A percentile compares a stretch with the other conserved stretches of the same genome.
Conservation (phyloP, 2,888 invertebrate genomes). For the Mimumesa dahlbomi region DNA sequence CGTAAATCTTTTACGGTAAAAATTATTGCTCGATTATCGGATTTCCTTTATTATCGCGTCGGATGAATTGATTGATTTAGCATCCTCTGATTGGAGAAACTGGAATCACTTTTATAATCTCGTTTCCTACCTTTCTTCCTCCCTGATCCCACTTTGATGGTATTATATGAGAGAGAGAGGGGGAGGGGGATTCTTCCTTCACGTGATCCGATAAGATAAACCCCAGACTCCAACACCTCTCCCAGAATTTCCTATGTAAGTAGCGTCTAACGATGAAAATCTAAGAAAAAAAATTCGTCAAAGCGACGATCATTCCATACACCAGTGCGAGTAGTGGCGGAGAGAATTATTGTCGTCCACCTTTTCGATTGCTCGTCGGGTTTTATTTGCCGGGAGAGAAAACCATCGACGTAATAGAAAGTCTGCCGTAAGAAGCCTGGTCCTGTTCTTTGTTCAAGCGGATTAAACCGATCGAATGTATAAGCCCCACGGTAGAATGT, state of each 20-base stretch:
- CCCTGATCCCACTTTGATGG: not conserved
- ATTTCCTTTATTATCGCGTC: not conserved
- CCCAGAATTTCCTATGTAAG: not conserved
- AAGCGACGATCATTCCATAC: too few species aligned
- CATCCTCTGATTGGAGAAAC: not conserved
- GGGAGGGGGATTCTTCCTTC: not conserved
- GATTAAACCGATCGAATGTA: not conserved
- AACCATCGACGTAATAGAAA: too few species aligned
- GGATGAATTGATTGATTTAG: conserved; percentile 1
- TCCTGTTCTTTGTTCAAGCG: not conserved
- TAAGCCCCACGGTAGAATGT: not conserved
- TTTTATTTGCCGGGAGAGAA: too few species aligned
- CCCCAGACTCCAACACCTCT: not conserved
- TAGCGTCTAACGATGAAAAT: not conserved
- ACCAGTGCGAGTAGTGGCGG: too few species aligned
- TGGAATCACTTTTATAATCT: conserved; percentile 6
- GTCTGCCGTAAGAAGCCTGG: too few species aligned
- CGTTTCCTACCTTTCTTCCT: not conserved
- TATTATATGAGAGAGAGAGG: too few species aligned
- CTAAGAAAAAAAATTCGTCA: too few species aligned
- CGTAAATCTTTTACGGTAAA: not conserved
- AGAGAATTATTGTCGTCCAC: too few species aligned
- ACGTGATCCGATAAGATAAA: not conserved
- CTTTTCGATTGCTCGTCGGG: too few species aligned
- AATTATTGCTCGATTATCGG: conserved; percentile 5